A percentile compares a stretch with the other conserved stretches of the same genome.
Conservation (phyloP, 2,888 invertebrate species). For the Drosophila multiciliata region DNA sequence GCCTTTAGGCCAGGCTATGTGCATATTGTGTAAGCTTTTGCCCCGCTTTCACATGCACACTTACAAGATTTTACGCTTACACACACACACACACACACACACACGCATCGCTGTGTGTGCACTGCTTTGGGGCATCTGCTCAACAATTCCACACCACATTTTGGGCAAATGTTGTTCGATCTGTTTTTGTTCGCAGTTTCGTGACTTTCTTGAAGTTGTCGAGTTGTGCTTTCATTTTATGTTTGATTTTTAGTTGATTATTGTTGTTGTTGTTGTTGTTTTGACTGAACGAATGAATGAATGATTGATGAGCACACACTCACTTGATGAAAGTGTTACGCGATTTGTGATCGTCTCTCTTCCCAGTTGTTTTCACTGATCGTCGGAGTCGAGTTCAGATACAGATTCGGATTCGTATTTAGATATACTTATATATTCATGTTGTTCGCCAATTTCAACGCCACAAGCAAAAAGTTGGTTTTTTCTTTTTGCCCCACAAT, state of each 20-base stretch:
- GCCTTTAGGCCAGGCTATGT: neutral
- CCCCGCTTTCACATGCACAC: neutral
- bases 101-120: neutral
- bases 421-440: neutral
- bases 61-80: neutral
- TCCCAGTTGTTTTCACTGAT: conserved; percentile 12
- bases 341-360: conserved; percentile 46
- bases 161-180: conserved; percentile 6
- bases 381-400: conserved; percentile 6
- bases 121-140: conserved; percentile 18
- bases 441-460: conserved; percentile 30
- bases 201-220: conserved; percentile 53
- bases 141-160: conserved; percentile 19
- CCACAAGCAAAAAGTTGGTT: conserved; percentile 15
- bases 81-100: neutral
- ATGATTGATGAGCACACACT: conserved; percentile 59
- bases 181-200: conserved; percentile 27
- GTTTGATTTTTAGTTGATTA: conserved; percentile 8
- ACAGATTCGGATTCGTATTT: conserved; percentile 1
- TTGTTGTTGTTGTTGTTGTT: conserved; percentile 1
- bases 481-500: conserved; percentile 28
- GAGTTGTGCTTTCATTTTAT: conserved; percentile 40
- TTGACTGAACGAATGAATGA: conserved; percentile 39
- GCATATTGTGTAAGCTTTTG: neutral
- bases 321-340: conserved; percentile 60